phyloP scores from a whole-genome alignment of 2,888 invertebrate genomes.

The Pseudococcus jackbeardsleyi region DNA sequence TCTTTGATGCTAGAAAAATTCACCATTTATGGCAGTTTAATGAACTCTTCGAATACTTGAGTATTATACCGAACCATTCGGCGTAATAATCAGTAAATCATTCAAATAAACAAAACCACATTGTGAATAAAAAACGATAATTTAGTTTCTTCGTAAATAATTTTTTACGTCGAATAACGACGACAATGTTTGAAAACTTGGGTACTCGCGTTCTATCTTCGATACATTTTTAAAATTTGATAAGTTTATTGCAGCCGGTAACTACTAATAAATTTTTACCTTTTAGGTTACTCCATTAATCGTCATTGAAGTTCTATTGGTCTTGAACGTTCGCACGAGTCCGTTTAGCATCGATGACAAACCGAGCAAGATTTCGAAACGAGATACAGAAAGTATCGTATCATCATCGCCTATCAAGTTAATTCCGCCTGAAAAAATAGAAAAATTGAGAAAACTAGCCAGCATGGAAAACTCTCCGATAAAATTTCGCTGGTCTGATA shows the following conservation, averaged over 20 bases:
- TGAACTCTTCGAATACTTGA: constrained; percentile 26
- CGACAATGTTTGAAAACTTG: too few relatives aligned
- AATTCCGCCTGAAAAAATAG: constrained; percentile 17
- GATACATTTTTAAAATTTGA: not conserved
- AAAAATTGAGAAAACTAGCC: not conserved
- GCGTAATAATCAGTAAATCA: not conserved
- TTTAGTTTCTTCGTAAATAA: not conserved
- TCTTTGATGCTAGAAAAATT: not conserved
- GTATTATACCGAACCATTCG: not conserved
- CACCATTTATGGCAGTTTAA: constrained; percentile 3
- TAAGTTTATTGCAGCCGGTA: not conserved
- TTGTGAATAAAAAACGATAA: not conserved
- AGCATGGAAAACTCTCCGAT: not conserved
- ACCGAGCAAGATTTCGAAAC: not conserved
- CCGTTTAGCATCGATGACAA: not conserved
- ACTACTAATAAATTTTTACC: not conserved
- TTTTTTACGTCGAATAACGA: too few relatives aligned
- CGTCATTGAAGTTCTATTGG: not conserved
- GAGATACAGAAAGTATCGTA: constrained; percentile 45
- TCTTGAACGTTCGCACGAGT: not conserved
- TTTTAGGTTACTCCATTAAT: constrained; percentile 31
- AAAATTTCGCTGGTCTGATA: constrained; percentile 38
- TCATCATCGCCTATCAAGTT: constrained; percentile 26
- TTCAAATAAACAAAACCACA: not conserved
- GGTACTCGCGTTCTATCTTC: not conserved